A percentile compares a stretch with the other conserved stretches of the same genome.
phyloP scores from a whole-genome alignment of 2,888 invertebrate genomes.

The Caenorhabditis wallacei region DNA sequence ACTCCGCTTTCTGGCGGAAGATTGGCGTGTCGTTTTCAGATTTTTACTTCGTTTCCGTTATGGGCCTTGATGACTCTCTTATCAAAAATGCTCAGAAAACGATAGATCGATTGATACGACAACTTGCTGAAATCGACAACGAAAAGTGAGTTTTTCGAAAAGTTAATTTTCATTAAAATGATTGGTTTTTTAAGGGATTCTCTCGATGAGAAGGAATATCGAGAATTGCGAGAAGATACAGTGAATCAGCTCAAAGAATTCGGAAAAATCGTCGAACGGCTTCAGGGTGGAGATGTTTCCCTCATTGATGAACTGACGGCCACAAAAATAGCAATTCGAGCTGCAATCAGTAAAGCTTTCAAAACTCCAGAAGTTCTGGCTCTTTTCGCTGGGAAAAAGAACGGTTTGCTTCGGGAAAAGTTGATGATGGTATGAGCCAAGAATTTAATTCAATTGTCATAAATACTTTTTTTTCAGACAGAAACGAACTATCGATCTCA shows the following conservation, averaged over 20 bases:
- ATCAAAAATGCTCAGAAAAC: constrained; percentile 87
- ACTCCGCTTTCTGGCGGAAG: too few relatives aligned
- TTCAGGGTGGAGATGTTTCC: constrained; percentile 69
- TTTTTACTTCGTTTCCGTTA: not conserved
- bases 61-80: constrained; percentile 84
- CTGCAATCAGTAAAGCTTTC: constrained; percentile 89
- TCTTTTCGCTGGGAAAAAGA: constrained; percentile 88
- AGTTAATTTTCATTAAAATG: too few relatives aligned
- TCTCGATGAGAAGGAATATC: constrained; percentile 87
- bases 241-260: constrained; percentile 88
- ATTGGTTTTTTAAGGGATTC: constrained; percentile 86
- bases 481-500: constrained; percentile 31
- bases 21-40: too few relatives aligned
- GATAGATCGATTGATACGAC: constrained; percentile 87
- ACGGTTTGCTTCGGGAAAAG: constrained; percentile 87
- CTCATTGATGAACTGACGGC: constrained; percentile 69
- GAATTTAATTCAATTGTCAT: not conserved
- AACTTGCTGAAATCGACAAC: constrained; percentile 88
- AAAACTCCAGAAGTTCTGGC: constrained; percentile 89
- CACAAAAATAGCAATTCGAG: constrained; percentile 86
- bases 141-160: constrained; percentile 86
- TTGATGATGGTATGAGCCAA: constrained; percentile 83
- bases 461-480: not conserved
- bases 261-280: constrained; percentile 84
- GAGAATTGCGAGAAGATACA: constrained; percentile 88